Base-by-base conservation (phyloP, 2,797 vertebrate species). In the Bovichtus diacanthus region DNA sequence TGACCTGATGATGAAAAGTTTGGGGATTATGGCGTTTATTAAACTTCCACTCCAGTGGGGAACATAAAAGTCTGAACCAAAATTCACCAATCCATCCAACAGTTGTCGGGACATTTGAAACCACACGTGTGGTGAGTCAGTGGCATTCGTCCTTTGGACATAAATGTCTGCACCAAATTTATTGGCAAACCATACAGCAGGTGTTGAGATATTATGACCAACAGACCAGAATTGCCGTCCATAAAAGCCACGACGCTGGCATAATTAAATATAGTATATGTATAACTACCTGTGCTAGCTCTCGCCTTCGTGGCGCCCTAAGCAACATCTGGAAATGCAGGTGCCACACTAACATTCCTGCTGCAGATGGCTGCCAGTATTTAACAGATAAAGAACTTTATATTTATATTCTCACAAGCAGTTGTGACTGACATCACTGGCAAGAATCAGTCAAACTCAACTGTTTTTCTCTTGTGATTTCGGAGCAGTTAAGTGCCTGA, bases 261-360 rank as follows among this genome's bases (percentile, higher is more conserved):
- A 51, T 41, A 56, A 62, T 46, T 70, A 41, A 29, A 50, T 36
- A 49, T n/a, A n/a, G n/a, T n/a, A n/a, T n/a, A 39, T 49, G 54
- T 21, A 27, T 58, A 29, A 59, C 31, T 29, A 31, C 39, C 21
- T 31, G 21, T 53, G 31, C 27, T 29, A 64, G 49, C 55, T 53
- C 39, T 61, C 16, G 38, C n/a, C 36, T 62, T 13, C 29, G 41
- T 34, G 70, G 70, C 15, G 39, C 70, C 59, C 15, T 44, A 1
- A 36, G 29, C 31, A 41, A 63, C 50, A 76, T 66, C 68, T 65
- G 68, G 60, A 78, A 44, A 70, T 50, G 13, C 36, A 64, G 34
- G 65, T 50, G 7, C 34, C 51, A 64, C 51, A 47, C 34, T 61
- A 21, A 38, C 19, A 49, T 58, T 77, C 27, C 44, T 64, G 53